Evolutionary conservation across 1,140 invertebrate genomes (phyloP).

Genomic region (Cydia pomonella): DNA sequence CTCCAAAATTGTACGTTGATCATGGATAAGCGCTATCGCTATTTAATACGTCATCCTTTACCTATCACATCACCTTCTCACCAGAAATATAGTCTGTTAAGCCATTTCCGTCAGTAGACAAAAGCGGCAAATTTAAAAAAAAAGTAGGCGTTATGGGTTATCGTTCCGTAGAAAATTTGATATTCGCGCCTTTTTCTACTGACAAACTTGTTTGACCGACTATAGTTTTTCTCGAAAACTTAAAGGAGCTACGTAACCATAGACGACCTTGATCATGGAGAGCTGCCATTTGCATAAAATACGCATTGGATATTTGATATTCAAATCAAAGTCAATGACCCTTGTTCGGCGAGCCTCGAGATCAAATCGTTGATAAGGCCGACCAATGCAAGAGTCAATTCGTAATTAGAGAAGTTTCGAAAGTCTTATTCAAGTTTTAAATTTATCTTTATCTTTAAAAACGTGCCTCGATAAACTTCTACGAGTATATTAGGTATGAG

Average conservation of each 20-base stretch:
- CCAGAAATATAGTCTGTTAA: no score
- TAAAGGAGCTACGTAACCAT: background rate
- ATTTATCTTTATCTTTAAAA: no score
- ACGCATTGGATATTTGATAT: conserved; percentile 9
- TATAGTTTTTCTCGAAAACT: background rate
- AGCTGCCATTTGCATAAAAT: conserved; percentile 4
- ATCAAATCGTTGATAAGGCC: conserved; percentile 1
- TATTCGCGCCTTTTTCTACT: no score
- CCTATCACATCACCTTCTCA: no score
- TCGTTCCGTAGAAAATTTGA: no score
- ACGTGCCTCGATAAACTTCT: no score
- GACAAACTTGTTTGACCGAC: no score
- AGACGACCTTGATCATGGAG: conserved; percentile 20
- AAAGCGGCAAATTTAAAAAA: no score
- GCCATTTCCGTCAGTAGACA: no score
- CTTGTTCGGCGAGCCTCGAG: background rate
- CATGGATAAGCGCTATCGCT: background rate
- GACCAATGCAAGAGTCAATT: background rate
- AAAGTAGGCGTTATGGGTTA: no score
- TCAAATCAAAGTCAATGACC: conserved; percentile 23
- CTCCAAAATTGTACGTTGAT: conserved; percentile 6
- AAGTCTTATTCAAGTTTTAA: background rate
- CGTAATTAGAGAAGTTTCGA: background rate
- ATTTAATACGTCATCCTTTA: background rate
- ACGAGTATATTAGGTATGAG: no score